Conservation (phyloP, 2,113 vertebrate species). For the Numida meleagris region DNA sequence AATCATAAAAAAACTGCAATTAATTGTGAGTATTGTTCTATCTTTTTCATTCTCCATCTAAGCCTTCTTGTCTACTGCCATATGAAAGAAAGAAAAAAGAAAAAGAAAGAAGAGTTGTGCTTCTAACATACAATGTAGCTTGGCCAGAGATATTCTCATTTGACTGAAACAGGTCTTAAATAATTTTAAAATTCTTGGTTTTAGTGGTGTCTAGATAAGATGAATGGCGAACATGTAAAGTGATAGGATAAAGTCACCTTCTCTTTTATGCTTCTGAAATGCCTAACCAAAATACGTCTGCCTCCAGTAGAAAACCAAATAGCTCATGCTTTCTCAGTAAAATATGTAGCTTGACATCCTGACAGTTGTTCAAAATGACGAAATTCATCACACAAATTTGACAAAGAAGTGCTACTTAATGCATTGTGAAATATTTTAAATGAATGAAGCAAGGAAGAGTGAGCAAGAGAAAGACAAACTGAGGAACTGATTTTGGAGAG, state of each 20-base stretch:
- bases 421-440: not conserved
- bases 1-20: not conserved
- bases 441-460: not conserved
- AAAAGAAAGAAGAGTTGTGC: not conserved
- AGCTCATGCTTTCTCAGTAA: slow-evolving; percentile 34
- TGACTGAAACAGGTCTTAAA: slow-evolving; percentile 7
- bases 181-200: slow-evolving; percentile 30
- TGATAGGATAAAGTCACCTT: slow-evolving; percentile 19
- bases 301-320: slow-evolving; percentile 17
- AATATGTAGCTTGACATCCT: slow-evolving; percentile 46
- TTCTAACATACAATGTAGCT: slow-evolving; percentile 9
- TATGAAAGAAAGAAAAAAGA: not conserved
- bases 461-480: not conserved
- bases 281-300: not conserved
- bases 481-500: not conserved
- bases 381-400: slow-evolving; percentile 52
- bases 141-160: not conserved
- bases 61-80: not conserved
- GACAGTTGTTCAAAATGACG: slow-evolving; percentile 43
- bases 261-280: slow-evolving; percentile 21
- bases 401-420: slow-evolving; percentile 46
- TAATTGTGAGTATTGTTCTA: not conserved
- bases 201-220: slow-evolving; percentile 28
- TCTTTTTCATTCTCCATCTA: not conserved
- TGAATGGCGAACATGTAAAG: slow-evolving; percentile 16